Evolutionary conservation across 2,113 vertebrate genomes (phyloP).

Genomic region (Otis tarda): DNA sequence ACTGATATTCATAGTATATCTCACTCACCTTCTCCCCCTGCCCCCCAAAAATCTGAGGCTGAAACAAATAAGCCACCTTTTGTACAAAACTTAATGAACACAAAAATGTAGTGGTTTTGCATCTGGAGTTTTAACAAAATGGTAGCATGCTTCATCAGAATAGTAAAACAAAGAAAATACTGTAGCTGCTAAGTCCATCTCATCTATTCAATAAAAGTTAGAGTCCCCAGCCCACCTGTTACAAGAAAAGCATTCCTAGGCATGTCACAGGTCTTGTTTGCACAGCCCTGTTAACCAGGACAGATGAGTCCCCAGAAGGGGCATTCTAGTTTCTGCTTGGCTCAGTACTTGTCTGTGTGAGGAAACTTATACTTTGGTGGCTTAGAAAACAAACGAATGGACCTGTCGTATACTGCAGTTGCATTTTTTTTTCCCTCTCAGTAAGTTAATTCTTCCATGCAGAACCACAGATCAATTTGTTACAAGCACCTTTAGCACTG

Average conservation of each 20-base stretch:
- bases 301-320: background rate
- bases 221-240: background rate
- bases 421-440: background rate
- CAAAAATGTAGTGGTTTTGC: background rate
- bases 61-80: background rate
- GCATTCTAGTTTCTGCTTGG: background rate
- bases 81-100: background rate
- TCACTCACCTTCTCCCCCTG: background rate
- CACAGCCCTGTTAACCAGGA: background rate
- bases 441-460: background rate
- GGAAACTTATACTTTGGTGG: background rate
- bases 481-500: background rate
- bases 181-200: background rate
- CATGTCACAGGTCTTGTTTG: background rate
- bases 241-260: background rate
- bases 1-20: background rate
- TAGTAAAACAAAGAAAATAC: background rate
- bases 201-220: background rate
- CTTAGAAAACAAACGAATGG: background rate
- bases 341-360: background rate
- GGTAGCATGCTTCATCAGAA: background rate
- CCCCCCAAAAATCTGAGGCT: background rate
- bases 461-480: background rate
- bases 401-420: background rate
- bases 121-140: background rate